phyloP scores from a whole-genome alignment of 2,113 vertebrate species.

The Ptilorrhoa leucosticta region DNA sequence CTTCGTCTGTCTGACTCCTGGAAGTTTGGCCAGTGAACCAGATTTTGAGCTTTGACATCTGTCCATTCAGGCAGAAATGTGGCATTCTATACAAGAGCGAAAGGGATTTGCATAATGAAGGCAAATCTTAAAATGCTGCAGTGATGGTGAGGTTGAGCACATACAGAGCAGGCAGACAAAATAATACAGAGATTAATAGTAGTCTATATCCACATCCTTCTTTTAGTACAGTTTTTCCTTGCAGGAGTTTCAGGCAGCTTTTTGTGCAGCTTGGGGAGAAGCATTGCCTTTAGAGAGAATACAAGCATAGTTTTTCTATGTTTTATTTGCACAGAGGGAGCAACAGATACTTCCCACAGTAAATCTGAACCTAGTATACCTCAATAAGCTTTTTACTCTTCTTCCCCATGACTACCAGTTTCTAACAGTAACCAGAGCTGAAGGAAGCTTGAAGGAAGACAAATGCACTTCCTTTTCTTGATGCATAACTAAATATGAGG shows the following conservation, averaged over 20 bases:
- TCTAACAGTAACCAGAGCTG: background rate
- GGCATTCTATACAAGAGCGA: background rate
- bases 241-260: background rate
- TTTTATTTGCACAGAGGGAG: background rate
- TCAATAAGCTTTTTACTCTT: background rate
- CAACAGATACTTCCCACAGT: background rate
- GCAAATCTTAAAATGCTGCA: background rate
- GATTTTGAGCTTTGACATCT: background rate
- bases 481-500: background rate
- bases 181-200: background rate
- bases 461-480: background rate
- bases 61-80: background rate
- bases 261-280: background rate
- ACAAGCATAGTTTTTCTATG: background rate
- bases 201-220: background rate
- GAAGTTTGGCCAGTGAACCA: background rate
- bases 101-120: background rate
- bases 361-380: background rate
- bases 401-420: background rate
- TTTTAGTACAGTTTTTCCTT: background rate
- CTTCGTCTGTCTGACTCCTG: background rate
- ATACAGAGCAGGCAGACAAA: background rate
- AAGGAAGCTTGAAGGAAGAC: background rate
- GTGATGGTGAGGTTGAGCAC: background rate
- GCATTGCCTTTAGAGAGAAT: background rate